Percentiles rank a stretch among this genome's conserved stretches.
phyloP scores from a whole-genome alignment of 2,113 vertebrate genomes.

The Ammodytes dubius region DNA sequence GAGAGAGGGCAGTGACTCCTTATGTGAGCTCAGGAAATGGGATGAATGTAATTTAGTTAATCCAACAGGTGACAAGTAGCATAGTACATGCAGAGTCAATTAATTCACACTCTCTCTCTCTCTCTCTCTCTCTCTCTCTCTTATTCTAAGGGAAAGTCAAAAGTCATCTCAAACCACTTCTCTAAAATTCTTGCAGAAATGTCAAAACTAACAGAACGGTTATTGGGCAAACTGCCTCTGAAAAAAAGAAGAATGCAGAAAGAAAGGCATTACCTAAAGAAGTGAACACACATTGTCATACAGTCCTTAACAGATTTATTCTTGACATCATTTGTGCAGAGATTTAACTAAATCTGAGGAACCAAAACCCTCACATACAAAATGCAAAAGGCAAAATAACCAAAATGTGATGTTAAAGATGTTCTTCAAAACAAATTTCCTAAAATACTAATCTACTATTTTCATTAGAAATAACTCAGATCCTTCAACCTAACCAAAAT shows the following conservation, averaged over 20 bases:
- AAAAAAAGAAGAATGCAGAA: slow-evolving; percentile 12
- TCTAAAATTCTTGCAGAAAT: slow-evolving; percentile 16
- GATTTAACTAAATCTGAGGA: not conserved
- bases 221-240: slow-evolving; percentile 1
- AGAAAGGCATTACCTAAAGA: slow-evolving; percentile 18
- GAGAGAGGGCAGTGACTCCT: slow-evolving; percentile 24
- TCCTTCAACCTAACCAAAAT: not conserved
- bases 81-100: too few species aligned
- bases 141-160: not conserved
- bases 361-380: not conserved
- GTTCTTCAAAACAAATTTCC: not conserved
- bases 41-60: not conserved
- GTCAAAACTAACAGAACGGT: not conserved
- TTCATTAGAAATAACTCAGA: not conserved
- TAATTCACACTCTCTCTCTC: too few species aligned
- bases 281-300: not conserved
- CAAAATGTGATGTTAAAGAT: not conserved
- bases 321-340: not conserved
- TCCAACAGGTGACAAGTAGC: not conserved
- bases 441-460: not conserved
- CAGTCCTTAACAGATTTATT: not conserved
- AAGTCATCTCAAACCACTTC: slow-evolving; percentile 25
- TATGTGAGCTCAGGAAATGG: not conserved
- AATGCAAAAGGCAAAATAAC: slow-evolving; percentile 2
- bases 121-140: too few species aligned